phyloP scores from a whole-genome alignment of 1,140 invertebrate genomes.

The Drosophila navojoa region DNA sequence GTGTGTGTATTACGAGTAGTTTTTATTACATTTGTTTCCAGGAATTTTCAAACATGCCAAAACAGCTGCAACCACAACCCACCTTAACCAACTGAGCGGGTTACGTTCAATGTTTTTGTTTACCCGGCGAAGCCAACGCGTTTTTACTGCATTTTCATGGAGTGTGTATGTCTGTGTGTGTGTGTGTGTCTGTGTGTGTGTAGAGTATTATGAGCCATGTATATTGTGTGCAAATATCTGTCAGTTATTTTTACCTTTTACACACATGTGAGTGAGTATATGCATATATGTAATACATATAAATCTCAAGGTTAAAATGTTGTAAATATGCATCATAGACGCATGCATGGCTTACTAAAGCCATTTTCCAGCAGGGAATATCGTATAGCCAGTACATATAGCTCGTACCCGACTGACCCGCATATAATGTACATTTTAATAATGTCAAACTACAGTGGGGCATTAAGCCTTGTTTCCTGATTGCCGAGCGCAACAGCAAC shows the following conservation, averaged over 20 bases:
- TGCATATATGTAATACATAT: conserved; percentile 55
- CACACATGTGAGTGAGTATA: neutral
- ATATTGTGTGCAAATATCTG: conserved; percentile 37
- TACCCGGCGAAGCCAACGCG: conserved; percentile 39
- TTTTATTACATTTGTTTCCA: conserved; percentile 82
- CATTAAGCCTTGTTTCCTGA: conserved; percentile 38
- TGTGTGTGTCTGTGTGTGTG: conserved; percentile 2
- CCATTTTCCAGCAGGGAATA: conserved; percentile 25
- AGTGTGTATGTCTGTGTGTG: conserved; percentile 4
- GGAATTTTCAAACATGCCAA: conserved; percentile 80
- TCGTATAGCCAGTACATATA: neutral
- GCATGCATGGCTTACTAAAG: conserved; percentile 50
- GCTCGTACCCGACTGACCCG: conserved; percentile 26
- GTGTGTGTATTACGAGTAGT: conserved; percentile 68
- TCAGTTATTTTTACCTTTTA: conserved; percentile 2
- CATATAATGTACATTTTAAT: conserved; percentile 65
- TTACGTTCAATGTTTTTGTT: conserved; percentile 63
- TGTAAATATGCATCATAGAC: conserved; percentile 70
- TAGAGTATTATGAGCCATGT: conserved; percentile 1
- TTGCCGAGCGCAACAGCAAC: conserved; percentile 17
- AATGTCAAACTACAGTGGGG: conserved; percentile 53
- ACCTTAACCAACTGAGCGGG: conserved; percentile 35
- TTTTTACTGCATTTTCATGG: conserved; percentile 68
- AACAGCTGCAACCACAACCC: conserved; percentile 74
- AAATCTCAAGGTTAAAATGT: conserved; percentile 73